A percentile compares a stretch with the other conserved stretches of the same genome.
These are phyloP conservation scores for Heterocephalus glaber DNA, from an alignment of 2,113 vertebrate genomes.

Conservation along the genomic window DNA sequence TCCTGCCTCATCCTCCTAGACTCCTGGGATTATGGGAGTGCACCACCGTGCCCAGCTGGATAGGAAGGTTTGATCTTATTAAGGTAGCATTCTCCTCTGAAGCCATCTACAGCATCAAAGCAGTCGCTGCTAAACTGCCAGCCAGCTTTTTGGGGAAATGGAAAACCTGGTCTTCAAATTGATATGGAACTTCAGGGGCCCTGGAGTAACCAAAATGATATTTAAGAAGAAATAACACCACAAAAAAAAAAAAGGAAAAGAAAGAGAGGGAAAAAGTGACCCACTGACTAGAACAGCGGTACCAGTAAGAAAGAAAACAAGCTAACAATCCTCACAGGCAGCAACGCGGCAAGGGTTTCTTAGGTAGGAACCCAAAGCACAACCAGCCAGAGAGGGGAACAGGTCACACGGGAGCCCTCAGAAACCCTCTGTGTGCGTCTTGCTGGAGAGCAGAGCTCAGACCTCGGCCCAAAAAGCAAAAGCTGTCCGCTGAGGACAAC, in stretches of 20 bases:
- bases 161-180: neutral
- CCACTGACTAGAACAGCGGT: neutral
- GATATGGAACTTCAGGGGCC: neutral
- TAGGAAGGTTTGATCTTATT: neutral
- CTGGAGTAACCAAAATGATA: neutral
- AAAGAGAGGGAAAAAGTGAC: neutral
- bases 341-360: neutral
- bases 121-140: neutral
- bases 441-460: neutral
- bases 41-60: neutral
- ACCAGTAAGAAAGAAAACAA: neutral
- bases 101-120: neutral
- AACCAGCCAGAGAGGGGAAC: neutral
- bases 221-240: neutral
- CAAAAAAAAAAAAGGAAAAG: neutral
- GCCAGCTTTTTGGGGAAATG: neutral
- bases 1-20: neutral
- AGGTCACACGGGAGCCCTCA: neutral
- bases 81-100: neutral
- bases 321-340: neutral
- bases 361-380: neutral
- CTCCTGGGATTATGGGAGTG: neutral
- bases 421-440: neutral
- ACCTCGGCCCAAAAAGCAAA: too few relatives aligned
- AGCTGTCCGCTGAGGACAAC: too few relatives aligned